Percentiles rank a stretch among this genome's conserved stretches.
phyloP scores from a whole-genome alignment of 2,888 invertebrate species.

The Neoitamus cyanurus region DNA sequence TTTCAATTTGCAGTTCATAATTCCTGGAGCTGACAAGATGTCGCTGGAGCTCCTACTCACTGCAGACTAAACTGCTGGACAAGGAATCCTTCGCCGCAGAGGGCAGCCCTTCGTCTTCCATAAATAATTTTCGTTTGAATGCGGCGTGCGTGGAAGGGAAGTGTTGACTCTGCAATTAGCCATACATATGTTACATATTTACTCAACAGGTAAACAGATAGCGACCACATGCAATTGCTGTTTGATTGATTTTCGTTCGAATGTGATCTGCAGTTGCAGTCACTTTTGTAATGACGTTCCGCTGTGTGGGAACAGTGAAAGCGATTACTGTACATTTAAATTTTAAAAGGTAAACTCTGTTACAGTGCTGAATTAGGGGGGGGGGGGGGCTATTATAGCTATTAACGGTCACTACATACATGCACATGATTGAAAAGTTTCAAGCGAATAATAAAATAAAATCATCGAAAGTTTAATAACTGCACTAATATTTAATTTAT shows the following conservation, averaged over 20 bases:
- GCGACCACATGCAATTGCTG: constrained; percentile 16
- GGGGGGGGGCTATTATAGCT: no score
- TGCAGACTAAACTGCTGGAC: background rate
- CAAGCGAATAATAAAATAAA: no score
- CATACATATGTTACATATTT: background rate
- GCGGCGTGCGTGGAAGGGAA: constrained; percentile 3
- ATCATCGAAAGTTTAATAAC: no score
- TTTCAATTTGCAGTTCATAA: background rate
- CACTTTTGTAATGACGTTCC: background rate
- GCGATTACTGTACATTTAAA: background rate
- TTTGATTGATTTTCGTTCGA: constrained; percentile 26
- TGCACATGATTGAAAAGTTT: no score
- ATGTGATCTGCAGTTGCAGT: background rate
- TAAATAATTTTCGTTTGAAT: constrained; percentile 12
- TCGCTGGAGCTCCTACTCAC: constrained; percentile 4
- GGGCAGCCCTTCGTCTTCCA: background rate
- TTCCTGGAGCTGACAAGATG: background rate
- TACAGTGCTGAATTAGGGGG: no score
- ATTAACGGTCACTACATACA: no score
- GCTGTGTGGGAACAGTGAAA: background rate
- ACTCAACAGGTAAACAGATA: constrained; percentile 25
- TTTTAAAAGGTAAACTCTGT: background rate
- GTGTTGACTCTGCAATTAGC: constrained; percentile 30
- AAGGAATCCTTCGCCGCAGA: background rate
- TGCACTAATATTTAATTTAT: no score